Evolutionary conservation across 2,113 vertebrate species (phyloP).

Genomic region (Perca fluviatilis): DNA sequence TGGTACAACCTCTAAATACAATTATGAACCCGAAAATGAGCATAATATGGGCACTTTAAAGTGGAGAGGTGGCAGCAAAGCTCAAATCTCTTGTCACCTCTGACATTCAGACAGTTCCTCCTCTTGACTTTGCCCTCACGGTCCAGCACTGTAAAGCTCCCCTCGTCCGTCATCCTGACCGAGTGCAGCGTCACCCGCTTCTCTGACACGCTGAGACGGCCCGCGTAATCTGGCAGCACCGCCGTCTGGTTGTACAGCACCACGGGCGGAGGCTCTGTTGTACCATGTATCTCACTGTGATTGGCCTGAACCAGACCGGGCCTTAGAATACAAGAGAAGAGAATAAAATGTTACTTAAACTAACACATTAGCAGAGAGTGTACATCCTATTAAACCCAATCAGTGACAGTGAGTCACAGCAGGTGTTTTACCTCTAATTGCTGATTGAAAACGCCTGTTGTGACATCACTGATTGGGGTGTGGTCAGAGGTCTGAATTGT

Average conservation of each 20-base stretch:
- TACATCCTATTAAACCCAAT: not conserved
- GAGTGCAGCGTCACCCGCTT: slow-evolving; percentile 71
- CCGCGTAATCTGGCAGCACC: slow-evolving; percentile 65
- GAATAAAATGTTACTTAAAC: not conserved
- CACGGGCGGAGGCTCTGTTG: slow-evolving; percentile 51
- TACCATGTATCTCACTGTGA: slow-evolving; percentile 44
- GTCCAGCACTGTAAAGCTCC: slow-evolving; percentile 82
- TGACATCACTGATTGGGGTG: not conserved
- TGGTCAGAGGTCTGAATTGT: not conserved
- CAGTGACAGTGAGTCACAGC: not conserved
- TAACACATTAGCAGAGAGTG: too few relatives aligned
- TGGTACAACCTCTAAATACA: too few relatives aligned
- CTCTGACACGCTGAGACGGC: slow-evolving; percentile 72
- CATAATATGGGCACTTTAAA: too few relatives aligned
- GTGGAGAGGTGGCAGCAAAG: not conserved
- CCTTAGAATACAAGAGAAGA: slow-evolving; percentile 12
- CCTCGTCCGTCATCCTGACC: slow-evolving; percentile 80
- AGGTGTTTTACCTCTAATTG: not conserved
- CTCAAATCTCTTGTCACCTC: slow-evolving; percentile 68
- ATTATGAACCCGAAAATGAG: too few relatives aligned
- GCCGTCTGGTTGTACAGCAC: slow-evolving; percentile 74
- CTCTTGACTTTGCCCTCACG: slow-evolving; percentile 66
- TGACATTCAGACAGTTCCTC: slow-evolving; percentile 83
- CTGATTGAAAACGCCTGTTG: not conserved
- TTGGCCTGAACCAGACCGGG: slow-evolving; percentile 51